Evolutionary conservation across 2,797 vertebrate species (phyloP).

Genomic region (Dermochelys coriacea): DNA sequence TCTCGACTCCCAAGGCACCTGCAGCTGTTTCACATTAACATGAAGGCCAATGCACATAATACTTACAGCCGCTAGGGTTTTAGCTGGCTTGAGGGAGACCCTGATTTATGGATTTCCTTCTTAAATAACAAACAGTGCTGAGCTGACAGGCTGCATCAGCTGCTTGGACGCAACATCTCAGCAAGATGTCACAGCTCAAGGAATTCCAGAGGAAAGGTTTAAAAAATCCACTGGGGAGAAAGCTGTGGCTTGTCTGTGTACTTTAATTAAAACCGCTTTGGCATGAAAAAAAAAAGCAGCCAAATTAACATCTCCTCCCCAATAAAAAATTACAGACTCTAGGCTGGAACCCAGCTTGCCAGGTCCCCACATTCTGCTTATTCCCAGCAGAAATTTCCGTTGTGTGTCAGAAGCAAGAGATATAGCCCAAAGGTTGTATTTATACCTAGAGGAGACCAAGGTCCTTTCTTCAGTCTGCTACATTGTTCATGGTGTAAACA

Average conservation of each 20-base stretch:
- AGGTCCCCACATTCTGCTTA: slow-evolving; percentile 51
- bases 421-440: slow-evolving; percentile 15
- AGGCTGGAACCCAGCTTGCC: neutral
- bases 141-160: neutral
- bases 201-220: neutral
- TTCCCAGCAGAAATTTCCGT: slow-evolving; percentile 32
- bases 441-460: neutral
- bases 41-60: fast-evolving
- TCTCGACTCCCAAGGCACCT: neutral
- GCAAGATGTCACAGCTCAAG: neutral
- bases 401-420: neutral
- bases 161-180: neutral
- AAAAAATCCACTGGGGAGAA: neutral
- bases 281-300: neutral
- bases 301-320: neutral
- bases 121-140: neutral
- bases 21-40: neutral
- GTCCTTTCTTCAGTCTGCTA: neutral
- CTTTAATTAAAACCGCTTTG: neutral
- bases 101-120: neutral
- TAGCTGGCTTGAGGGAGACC: neutral
- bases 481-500: neutral
- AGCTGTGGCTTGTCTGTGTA: neutral
- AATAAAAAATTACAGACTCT: slow-evolving; percentile 24
- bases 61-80: neutral